Conservation (phyloP, 2,797 vertebrate species). For the Etheostoma nigrum region DNA sequence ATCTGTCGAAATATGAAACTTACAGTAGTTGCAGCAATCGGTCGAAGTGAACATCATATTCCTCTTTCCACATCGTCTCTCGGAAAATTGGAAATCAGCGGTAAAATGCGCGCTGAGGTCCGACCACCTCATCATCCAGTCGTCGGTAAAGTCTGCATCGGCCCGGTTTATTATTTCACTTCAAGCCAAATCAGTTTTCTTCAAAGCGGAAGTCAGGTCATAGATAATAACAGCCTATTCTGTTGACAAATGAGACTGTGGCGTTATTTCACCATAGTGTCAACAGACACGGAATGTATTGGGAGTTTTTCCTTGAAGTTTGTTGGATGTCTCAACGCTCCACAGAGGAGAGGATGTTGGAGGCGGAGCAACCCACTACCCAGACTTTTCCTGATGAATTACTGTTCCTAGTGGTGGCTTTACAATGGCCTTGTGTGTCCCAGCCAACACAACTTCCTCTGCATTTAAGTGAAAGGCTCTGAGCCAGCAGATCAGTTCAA, state of each 20-base stretch:
- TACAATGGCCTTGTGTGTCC: constrained; percentile 73
- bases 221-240: background rate
- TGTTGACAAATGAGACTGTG: background rate
- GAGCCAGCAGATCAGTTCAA: constrained; percentile 32
- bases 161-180: constrained; percentile 24
- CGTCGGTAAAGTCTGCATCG: constrained; percentile 58
- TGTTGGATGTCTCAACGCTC: constrained; percentile 40
- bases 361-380: constrained; percentile 70
- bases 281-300: constrained; percentile 36
- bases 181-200: background rate
- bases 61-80: constrained; percentile 86
- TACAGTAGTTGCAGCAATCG: constrained; percentile 87
- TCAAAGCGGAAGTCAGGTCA: constrained; percentile 21
- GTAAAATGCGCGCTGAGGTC: constrained; percentile 54
- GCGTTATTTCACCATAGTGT: constrained; percentile 21
- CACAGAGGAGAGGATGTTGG: constrained; percentile 72
- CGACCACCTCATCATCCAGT: constrained; percentile 74
- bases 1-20: constrained; percentile 56
- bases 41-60: constrained; percentile 88
- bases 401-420: constrained; percentile 54
- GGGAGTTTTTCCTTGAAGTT: constrained; percentile 64
- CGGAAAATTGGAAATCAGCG: constrained; percentile 44
- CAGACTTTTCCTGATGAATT: constrained; percentile 64
- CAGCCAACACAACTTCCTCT: constrained; percentile 66
- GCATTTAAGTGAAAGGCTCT: constrained; percentile 18